phyloP scores from a whole-genome alignment of 2,888 invertebrate species.

The Gnatocerus cornutus region DNA sequence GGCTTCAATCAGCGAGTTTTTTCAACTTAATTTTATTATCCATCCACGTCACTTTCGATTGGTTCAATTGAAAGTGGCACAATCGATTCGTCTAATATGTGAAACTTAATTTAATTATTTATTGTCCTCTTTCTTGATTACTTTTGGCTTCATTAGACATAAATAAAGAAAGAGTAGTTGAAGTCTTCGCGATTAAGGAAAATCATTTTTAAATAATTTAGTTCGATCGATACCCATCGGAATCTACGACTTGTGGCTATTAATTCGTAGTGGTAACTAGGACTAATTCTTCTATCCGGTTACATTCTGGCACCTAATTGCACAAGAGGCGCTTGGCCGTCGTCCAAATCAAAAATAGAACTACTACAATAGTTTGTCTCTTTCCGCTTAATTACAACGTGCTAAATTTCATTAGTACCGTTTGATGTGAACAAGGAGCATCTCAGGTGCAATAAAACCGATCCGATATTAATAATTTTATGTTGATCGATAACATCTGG shows the following conservation, averaged over 20 bases:
- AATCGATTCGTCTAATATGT: too few species aligned
- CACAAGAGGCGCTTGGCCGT: conserved; percentile 39
- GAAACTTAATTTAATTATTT: conserved; percentile 1
- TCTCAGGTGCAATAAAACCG: neutral
- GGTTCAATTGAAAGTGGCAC: too few species aligned
- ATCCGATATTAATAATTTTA: neutral
- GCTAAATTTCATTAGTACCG: conserved; percentile 1
- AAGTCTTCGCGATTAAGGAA: conserved; percentile 3
- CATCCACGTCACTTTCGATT: too few species aligned
- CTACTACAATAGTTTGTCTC: conserved; percentile 19
- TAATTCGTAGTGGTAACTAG: neutral
- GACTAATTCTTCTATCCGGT: conserved; percentile 14
- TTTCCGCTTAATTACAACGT: conserved; percentile 9
- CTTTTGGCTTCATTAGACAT: neutral
- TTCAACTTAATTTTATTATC: too few species aligned
- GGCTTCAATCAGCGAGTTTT: too few species aligned
- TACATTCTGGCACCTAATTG: conserved; percentile 24
- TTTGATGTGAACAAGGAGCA: conserved; percentile 14
- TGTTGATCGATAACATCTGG: conserved; percentile 6
- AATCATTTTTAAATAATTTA: conserved; percentile 33
- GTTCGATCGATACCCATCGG: conserved; percentile 5
- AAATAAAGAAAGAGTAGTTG: conserved; percentile 8
- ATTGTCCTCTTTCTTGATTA: neutral
- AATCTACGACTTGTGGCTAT: neutral
- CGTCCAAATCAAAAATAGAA: conserved; percentile 39